Base-by-base conservation (phyloP, 2,113 vertebrate genomes). In the Cricetomys ansorgei region DNA sequence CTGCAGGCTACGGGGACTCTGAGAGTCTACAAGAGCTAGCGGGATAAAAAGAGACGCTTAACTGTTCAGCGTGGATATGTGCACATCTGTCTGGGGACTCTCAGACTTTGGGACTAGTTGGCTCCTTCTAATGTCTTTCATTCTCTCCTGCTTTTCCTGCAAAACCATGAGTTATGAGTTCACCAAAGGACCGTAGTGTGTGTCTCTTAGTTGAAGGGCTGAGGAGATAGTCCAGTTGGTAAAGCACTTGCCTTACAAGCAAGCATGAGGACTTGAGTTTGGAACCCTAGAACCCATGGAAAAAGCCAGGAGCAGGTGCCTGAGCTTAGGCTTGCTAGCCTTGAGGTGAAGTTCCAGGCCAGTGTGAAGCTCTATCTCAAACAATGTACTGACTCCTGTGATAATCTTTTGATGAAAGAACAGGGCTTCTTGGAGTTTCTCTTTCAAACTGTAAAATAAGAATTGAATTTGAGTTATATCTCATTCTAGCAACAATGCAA, bases 21-120 rank as follows among this genome's bases (percentile, higher is more conserved):
- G 67, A 40, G 62, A 79, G 97, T 97, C 97, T 69, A 50, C 53
- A 84, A 53, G 76, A 64, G 31, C 88, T 96, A 59, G 90, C 88
- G 4, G 34, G 73, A 29, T 88, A 93, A 93, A 94, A 95, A 34
- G 31, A n/a, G 7, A 13, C 73, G 88, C 88, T 97, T 96, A 70
- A 88, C 91, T 59, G 48, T 45, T 29, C 67, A 25, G 4, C 10
- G 16, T 64, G 62, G 34, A 43, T 7, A 34, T 50, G 31, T 34
- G 6, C 55, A n/a, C 29, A 72, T 83, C 45, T 89, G 31, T 59
- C 37, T 94, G 21, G 13, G 37, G 21, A 73, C 43, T 75, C 19
- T 67, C 0, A 16, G 27, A 31, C 50, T 69, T 7, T 3, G 12
- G 19, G 19, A 80, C 64, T 31, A 81, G 15, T 43, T 70, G 73